Evolutionary conservation across 2,797 vertebrate genomes (phyloP).

Genomic region (Decapterus maruadsi): DNA sequence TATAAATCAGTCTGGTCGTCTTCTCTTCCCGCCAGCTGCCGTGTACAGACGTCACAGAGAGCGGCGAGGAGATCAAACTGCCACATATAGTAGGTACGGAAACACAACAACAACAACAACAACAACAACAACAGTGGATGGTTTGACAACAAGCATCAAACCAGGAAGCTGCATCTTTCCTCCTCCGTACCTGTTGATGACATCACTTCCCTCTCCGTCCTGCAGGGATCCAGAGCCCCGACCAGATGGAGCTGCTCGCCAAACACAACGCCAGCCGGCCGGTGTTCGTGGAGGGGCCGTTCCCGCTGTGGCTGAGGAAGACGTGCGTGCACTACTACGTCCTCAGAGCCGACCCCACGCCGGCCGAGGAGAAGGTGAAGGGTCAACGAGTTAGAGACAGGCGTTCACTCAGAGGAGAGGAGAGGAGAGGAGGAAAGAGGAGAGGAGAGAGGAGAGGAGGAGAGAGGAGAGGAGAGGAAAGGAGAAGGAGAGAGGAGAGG

Average conservation of each 20-base stretch:
- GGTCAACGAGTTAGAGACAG: too few species aligned
- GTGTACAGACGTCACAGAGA: conserved; percentile 75
- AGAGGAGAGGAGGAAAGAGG: too few species aligned
- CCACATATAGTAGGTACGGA: conserved; percentile 79
- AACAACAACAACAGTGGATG: not conserved
- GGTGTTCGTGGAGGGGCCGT: conserved; percentile 92
- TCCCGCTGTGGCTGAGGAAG: conserved; percentile 90
- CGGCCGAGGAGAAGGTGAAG: conserved; percentile 78
- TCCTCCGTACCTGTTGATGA: too few species aligned
- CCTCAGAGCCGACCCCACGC: conserved; percentile 88
- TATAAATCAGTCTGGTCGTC: not conserved
- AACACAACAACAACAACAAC: not conserved
- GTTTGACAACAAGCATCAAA: not conserved
- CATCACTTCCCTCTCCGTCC: not conserved
- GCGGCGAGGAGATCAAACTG: conserved; percentile 66
- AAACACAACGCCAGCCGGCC: conserved; percentile 84
- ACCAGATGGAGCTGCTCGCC: conserved; percentile 86
- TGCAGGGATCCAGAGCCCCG: conserved; percentile 90
- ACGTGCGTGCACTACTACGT: conserved; percentile 90
- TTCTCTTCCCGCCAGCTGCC: conserved; percentile 78
- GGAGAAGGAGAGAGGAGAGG: too few species aligned
- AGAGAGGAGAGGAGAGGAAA: too few species aligned
- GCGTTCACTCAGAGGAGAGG: too few species aligned
- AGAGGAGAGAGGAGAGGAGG: too few species aligned
- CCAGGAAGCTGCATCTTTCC: not conserved